These are phyloP conservation scores for Dynastes grantii DNA, from an alignment of 2,888 invertebrate species.

Conservation along the genomic window DNA sequence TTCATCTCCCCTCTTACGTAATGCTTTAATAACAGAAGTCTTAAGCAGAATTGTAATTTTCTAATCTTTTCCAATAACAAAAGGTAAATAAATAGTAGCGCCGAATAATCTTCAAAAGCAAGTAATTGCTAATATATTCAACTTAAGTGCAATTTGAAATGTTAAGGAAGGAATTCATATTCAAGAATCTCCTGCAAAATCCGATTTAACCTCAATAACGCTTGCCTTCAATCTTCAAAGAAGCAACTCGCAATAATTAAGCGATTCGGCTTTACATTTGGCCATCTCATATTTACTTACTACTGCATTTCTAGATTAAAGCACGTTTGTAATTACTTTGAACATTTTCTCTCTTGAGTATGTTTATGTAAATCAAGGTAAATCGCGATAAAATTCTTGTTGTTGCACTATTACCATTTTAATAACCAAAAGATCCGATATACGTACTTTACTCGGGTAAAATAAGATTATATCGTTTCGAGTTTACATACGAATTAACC, in stretches of 20 bases:
- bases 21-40: no score
- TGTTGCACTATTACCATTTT: conserved; percentile 25
- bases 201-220: not conserved
- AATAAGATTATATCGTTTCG: not conserved
- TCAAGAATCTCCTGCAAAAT: not conserved
- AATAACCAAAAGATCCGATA: not conserved
- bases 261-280: conserved; percentile 2
- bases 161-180: not conserved
- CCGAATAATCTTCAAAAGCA: no score
- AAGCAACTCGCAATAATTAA: not conserved
- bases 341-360: not conserved
- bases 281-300: no score
- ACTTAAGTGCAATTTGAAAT: no score
- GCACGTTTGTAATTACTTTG: not conserved
- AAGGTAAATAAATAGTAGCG: no score
- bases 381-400: conserved; percentile 5
- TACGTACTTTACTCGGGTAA: not conserved
- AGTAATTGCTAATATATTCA: no score
- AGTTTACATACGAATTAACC: conserved; percentile 31
- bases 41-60: no score
- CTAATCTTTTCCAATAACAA: no score
- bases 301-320: not conserved
- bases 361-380: conserved; percentile 15
- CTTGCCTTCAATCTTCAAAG: not conserved
- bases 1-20: no score